Evolutionary conservation across 2,113 vertebrate species (phyloP).

Genomic region (Smithornis capensis): DNA sequence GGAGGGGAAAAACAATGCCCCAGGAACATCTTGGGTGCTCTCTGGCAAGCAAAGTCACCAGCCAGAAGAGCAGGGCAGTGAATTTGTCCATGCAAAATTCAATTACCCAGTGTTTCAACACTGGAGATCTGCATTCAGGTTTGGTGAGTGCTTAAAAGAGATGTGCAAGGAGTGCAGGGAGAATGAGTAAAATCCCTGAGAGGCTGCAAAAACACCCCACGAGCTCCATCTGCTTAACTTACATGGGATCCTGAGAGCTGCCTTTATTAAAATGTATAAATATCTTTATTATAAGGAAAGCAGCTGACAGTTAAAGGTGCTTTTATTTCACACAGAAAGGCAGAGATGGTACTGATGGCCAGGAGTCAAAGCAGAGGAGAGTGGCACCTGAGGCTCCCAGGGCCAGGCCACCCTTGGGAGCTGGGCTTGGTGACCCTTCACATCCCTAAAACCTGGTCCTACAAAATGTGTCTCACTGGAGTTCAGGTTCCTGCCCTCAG

Average conservation of each 20-base stretch:
- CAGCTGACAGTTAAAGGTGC: neutral
- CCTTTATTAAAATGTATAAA: neutral
- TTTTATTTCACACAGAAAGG: neutral
- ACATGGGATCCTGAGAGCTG: neutral
- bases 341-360: accelerated
- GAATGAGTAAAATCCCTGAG: neutral
- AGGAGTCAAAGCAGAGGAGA: neutral
- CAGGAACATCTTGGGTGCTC: accelerated
- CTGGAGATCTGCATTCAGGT: neutral
- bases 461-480: neutral
- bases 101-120: neutral
- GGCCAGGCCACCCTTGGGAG: neutral
- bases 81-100: neutral
- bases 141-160: neutral
- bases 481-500: neutral
- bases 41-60: neutral
- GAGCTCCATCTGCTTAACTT: conserved; percentile 15
- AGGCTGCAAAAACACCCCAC: neutral
- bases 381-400: neutral
- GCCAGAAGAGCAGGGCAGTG: neutral
- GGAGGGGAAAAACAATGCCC: accelerated
- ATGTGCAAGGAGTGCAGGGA: neutral
- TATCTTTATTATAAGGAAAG: neutral
- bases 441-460: accelerated
- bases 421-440: neutral